Base-by-base conservation (phyloP, 2,113 vertebrate species). In the Tyto alba region DNA sequence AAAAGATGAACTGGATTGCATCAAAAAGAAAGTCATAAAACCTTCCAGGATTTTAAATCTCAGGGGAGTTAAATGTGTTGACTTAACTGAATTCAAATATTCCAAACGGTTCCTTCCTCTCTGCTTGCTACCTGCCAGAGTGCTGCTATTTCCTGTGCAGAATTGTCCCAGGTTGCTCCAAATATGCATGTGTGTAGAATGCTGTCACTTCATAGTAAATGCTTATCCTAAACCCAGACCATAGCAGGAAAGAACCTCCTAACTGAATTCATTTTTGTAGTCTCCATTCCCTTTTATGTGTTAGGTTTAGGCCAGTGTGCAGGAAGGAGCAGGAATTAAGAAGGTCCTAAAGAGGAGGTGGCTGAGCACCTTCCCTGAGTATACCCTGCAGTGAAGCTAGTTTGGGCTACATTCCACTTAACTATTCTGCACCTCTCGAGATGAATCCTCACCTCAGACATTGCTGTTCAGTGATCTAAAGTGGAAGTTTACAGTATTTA, bases 401-500 rank as follows among this genome's bases (percentile, higher is more conserved):
- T 55, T 34, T 60, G n/a, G 16, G 13, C 57, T 36, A 16, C 1
- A 1, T 82, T 66, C 30, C 20, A 4, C 36, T 67, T 38, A 43
- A 20, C 30, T 34, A 13, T 71, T 69, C 56, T 53, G 11, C 30
- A 59, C 45, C 56, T 87, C 67, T 80, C 0, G 1, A 20, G 67
- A 47, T 0, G 1, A 71, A 48, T 66, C 74, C 36, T 84, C 38
- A 64, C 34, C 38, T 79, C 0, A 0, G 48, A 75, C 1, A 0
- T 57, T 59, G 43, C 62, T 47, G 47, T 56, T 72, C 53, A 50
- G 71, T 17, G 23, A 50, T 52, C 16, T 41, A 40, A 83, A 41
- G 45, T 73, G 29, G 41, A 52, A n/a, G 63, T 52, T 40, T 34
- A 56, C 36, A 27, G 11, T 57, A 74, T 13, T 20, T 52, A n/a